Conservation (phyloP, 2,797 vertebrate species). For the Graptemys geographica region DNA sequence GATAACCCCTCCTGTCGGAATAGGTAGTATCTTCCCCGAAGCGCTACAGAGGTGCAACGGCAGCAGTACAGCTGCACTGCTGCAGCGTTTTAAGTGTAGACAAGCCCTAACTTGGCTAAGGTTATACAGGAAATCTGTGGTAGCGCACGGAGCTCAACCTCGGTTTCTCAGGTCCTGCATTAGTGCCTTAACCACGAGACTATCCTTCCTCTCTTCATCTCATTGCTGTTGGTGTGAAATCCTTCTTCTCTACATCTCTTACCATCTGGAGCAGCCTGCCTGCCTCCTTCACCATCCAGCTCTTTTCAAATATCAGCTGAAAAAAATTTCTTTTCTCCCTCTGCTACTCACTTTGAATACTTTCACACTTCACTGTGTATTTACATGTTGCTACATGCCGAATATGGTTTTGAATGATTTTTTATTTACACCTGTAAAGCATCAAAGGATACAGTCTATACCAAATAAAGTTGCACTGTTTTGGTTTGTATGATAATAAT, state of each 20-base stretch:
- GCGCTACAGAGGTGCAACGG: not conserved
- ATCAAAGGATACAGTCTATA: constrained; percentile 45
- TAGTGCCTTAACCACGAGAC: constrained; percentile 38
- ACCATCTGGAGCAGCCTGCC: constrained; percentile 70
- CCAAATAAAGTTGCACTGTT: constrained; percentile 59
- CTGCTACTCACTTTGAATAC: constrained; percentile 40
- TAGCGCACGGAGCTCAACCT: not conserved
- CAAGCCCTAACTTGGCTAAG: not conserved
- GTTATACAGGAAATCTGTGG: not conserved
- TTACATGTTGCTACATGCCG: not conserved
- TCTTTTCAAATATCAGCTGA: constrained; percentile 51
- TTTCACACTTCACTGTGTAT: not conserved
- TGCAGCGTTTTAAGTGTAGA: not conserved
- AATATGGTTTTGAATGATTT: constrained; percentile 25
- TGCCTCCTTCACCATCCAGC: constrained; percentile 74
- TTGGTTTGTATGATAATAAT: constrained; percentile 54
- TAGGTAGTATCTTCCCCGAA: not conserved
- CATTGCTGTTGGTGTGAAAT: constrained; percentile 73
- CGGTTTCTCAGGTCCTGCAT: not conserved
- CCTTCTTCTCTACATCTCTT: constrained; percentile 1
- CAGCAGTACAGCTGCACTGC: too few species aligned
- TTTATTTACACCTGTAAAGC: constrained; percentile 46
- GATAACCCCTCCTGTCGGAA: not conserved
- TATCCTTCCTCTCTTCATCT: constrained; percentile 61
- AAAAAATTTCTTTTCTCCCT: constrained; percentile 28